Conservation (phyloP, 2,797 vertebrate genomes). For the Leuciscus waleckii region DNA sequence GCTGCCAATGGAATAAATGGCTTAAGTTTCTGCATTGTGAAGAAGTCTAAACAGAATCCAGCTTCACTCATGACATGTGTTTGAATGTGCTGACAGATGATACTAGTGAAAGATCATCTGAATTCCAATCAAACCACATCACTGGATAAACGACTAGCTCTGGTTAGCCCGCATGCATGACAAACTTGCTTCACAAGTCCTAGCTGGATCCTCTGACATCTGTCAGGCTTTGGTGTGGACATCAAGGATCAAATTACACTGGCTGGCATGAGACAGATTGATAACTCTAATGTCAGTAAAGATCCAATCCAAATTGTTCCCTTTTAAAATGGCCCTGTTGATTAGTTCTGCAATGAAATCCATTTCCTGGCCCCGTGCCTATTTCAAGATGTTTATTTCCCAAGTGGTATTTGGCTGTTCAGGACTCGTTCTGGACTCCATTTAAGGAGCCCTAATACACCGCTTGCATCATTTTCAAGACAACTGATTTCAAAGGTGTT, state of each 20-base stretch:
- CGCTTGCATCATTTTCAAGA: slow-evolving; percentile 70
- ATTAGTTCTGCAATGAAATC: slow-evolving; percentile 86
- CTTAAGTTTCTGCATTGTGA: slow-evolving; percentile 10
- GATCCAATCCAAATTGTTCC: slow-evolving; percentile 82
- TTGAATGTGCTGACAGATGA: slow-evolving; percentile 36
- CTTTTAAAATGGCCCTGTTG: slow-evolving; percentile 78
- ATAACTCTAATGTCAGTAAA: slow-evolving; percentile 80
- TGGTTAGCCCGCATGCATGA: slow-evolving; percentile 27
- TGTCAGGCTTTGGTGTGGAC: slow-evolving; percentile 76
- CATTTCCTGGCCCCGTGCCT: slow-evolving; percentile 81
- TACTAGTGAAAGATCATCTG: slow-evolving; percentile 10
- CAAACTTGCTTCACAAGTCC: slow-evolving; percentile 62
- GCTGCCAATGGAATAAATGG: slow-evolving; percentile 25
- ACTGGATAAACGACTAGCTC: slow-evolving; percentile 16
- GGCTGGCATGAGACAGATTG: slow-evolving; percentile 78
- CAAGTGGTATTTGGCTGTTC: slow-evolving; percentile 77
- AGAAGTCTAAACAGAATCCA: slow-evolving; percentile 18
- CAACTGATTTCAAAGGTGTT: slow-evolving; percentile 65
- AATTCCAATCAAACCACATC: slow-evolving; percentile 46
- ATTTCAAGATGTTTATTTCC: slow-evolving; percentile 84
- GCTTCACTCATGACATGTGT: slow-evolving; percentile 2
- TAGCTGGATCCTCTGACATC: slow-evolving; percentile 73
- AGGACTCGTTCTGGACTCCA: slow-evolving; percentile 71
- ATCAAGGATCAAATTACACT: slow-evolving; percentile 82
- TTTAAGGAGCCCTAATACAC: slow-evolving; percentile 65